Evolutionary conservation across 1,140 invertebrate species (phyloP), one percentile per base, ranked within the genome.

Genomic region (Euwallacea fornicatus): DNA sequence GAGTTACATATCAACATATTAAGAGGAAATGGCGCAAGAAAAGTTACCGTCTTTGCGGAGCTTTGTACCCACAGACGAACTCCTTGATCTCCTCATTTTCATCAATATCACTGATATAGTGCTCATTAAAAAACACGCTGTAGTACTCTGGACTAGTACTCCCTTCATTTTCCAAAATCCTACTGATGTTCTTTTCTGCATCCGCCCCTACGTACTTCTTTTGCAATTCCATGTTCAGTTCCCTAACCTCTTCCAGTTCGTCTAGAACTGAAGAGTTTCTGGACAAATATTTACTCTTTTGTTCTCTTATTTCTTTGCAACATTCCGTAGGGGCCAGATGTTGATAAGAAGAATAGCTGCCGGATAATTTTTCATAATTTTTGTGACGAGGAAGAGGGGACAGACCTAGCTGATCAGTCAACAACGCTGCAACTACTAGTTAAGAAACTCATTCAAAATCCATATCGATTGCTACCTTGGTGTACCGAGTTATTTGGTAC

Each of bases 101-200:
- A 60, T 81, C 80, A 59, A 81, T 81, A 66, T 81, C 80, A 16
- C 78, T 79, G 56, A 81, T 81, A 73, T 80, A 81, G 64, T 81
- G 79, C 50, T 81, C 79, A 54, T 80, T 81, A 58, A 74, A 77
- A 55, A 74, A 79, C 2, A 80, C 74, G 21, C 64, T 77, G 68
- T 76, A 75, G 53, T 76, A 77, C 10, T 78, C 74, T 11, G 77
- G 77, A 41, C 65, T 67, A 13, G 71, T 68, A 13, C 67, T 63
- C 13, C 50, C 60, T 33, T 33, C 21, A 33, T 33, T 33, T 10
- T 54, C 61, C 33, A 63, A 63, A 46, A 65, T 50, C 42, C 65
- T 53, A 33, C 55, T 68, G 11, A 65, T 64, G 33, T 64, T 71
- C 9, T 65, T 43, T 59, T 65, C 69, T 42, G 54, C 53, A 53